These are phyloP conservation scores for Peromyscus polionotus DNA, from an alignment of 2,113 vertebrate species.

Conservation along the genomic window DNA sequence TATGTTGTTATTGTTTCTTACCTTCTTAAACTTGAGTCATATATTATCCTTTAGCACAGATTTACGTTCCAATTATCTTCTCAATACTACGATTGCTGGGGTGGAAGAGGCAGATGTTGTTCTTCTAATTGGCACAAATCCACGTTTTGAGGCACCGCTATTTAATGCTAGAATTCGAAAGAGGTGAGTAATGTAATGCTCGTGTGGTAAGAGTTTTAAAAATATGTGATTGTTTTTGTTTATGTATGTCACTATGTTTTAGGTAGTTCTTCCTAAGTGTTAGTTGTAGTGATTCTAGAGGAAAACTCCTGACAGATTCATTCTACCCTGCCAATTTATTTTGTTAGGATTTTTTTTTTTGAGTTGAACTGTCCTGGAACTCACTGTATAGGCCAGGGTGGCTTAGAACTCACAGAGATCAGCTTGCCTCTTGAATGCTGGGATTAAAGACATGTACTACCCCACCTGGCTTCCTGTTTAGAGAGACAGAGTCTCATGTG, in stretches of 20 bases:
- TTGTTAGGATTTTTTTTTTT: not conserved
- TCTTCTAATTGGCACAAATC: conserved; percentile 97
- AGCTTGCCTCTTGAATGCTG: not conserved
- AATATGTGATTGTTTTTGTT: conserved; percentile 14
- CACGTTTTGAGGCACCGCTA: conserved; percentile 96
- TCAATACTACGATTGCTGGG: conserved; percentile 96
- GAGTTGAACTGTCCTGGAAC: not conserved
- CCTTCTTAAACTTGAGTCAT: not conserved
- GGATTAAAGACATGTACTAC: not conserved
- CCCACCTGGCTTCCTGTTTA: not conserved
- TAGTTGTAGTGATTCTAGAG: not conserved
- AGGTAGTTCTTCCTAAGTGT: not conserved
- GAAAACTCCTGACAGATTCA: not conserved
- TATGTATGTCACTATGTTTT: conserved; percentile 41
- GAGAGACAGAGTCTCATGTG: not conserved
- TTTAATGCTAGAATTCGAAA: conserved; percentile 98
- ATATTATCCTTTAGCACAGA: conserved; percentile 90
- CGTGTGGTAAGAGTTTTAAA: not conserved
- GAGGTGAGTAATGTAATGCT: conserved; percentile 89
- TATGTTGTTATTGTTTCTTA: not conserved
- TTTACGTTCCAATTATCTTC: conserved; percentile 97
- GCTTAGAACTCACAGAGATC: not conserved
- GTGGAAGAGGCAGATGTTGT: conserved; percentile 96
- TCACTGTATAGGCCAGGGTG: not conserved
- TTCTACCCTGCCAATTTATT: not conserved